phyloP scores from a whole-genome alignment of 2,113 vertebrate genomes.

The Tretioscincus oriximinensis region DNA sequence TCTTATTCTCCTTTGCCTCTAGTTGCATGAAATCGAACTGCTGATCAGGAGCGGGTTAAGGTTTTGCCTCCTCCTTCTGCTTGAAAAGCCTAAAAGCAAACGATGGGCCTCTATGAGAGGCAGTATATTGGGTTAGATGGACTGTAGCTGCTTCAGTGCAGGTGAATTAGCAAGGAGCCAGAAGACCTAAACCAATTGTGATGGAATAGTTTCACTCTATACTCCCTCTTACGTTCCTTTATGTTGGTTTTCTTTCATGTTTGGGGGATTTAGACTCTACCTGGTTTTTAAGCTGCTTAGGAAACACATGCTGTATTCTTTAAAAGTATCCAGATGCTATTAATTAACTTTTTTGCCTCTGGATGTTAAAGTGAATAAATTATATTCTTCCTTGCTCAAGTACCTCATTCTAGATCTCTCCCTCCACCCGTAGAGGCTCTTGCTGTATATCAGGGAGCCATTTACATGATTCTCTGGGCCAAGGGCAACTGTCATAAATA shows the following conservation, averaged over 20 bases:
- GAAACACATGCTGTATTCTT: not conserved
- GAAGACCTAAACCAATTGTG: not conserved
- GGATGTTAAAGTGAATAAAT: not conserved
- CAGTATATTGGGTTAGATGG: no score
- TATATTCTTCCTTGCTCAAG: not conserved
- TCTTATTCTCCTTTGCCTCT: no score
- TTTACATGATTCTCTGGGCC: not conserved
- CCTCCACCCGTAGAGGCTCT: slow-evolving; percentile 1
- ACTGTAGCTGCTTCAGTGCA: no score
- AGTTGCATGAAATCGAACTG: no score
- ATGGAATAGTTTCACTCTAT: not conserved
- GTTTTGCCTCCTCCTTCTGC: no score
- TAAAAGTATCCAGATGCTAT: not conserved
- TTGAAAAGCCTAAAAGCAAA: no score
- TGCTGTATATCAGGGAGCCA: not conserved
- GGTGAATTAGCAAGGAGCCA: not conserved
- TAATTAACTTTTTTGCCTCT: slow-evolving; percentile 10
- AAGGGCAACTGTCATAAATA: not conserved
- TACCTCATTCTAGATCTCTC: not conserved
- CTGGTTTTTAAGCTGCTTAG: not conserved
- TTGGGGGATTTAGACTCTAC: not conserved
- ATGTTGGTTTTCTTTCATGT: not conserved
- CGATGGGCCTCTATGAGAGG: no score
- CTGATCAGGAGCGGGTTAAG: no score
- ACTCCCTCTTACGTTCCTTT: not conserved